Conservation (phyloP, 2,113 vertebrate species). For the Papio anubis region DNA sequence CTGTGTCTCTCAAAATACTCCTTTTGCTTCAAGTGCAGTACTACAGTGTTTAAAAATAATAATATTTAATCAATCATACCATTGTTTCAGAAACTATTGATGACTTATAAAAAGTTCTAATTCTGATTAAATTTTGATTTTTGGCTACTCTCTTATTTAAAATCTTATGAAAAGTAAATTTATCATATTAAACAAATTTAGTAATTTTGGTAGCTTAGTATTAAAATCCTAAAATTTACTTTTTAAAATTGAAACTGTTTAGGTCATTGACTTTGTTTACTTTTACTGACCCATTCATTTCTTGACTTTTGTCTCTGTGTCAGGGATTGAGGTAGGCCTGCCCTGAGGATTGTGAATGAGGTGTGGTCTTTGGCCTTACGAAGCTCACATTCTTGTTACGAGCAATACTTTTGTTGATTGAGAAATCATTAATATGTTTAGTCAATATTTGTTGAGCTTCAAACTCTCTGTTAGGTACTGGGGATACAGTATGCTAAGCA, state of each 20-base stretch:
- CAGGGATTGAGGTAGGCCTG: not conserved
- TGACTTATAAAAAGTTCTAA: slow-evolving; percentile 20
- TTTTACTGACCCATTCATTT: not conserved
- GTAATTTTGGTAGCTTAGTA: not conserved
- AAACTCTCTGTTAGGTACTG: not conserved
- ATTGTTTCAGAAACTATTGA: not conserved
- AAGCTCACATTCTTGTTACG: not conserved
- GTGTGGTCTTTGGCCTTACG: not conserved
- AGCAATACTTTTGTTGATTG: not conserved
- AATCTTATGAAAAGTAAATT: not conserved
- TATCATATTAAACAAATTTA: slow-evolving; percentile 1
- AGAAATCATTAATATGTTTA: not conserved
- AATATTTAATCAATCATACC: not conserved
- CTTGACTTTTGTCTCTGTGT: not conserved
- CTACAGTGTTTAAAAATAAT: not conserved
- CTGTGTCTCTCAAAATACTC: slow-evolving; percentile 20
- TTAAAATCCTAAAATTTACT: not conserved
- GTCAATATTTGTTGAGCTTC: not conserved
- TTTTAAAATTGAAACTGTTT: slow-evolving; percentile 37
- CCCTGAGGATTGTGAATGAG: not conserved
- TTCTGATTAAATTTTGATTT: slow-evolving; percentile 34
- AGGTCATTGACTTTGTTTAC: not conserved
- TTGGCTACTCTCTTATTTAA: not conserved
- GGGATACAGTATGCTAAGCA: not conserved
- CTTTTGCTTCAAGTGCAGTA: slow-evolving; percentile 18